Percentiles rank a stretch among this genome's conserved stretches.
Evolutionary conservation across 2,113 vertebrate species (phyloP).

Genomic region (Sporophila hypoxantha): DNA sequence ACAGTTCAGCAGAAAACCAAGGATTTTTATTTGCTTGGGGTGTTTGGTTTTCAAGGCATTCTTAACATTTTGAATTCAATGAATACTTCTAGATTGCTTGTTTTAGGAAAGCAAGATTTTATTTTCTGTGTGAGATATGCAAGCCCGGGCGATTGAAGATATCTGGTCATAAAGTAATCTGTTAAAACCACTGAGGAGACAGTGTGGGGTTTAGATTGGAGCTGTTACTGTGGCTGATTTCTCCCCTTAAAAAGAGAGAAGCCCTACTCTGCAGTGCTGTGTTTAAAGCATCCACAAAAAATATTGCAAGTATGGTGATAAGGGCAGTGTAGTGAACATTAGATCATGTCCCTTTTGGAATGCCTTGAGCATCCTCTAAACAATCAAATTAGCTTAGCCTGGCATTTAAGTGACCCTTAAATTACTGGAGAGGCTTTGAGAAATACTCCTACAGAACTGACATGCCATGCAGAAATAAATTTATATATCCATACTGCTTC

Average conservation of each 20-base stretch:
- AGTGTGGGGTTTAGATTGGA: not conserved
- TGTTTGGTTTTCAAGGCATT: not conserved
- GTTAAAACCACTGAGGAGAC: not conserved
- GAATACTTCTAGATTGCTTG: not conserved
- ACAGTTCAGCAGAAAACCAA: not conserved
- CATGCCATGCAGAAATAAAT: not conserved
- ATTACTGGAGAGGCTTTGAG: not conserved
- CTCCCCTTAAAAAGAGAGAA: not conserved
- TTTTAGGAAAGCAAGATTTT: not conserved
- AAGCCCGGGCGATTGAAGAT: not conserved
- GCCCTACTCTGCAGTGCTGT: not conserved
- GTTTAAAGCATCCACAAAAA: not conserved
- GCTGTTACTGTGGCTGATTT: not conserved
- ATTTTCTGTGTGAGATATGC: not conserved
- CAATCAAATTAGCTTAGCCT: not conserved
- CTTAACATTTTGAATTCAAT: not conserved
- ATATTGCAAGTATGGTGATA: not conserved
- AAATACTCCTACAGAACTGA: not conserved
- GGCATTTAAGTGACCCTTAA: not conserved
- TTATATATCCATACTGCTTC: not conserved
- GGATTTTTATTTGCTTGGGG: not conserved
- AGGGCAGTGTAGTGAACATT: not conserved
- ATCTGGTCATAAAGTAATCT: not conserved
- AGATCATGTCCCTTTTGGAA: not conserved
- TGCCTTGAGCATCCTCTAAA: not conserved